Base-by-base conservation (phyloP, 2,888 invertebrate genomes). In the Zygaena filipendulae region DNA sequence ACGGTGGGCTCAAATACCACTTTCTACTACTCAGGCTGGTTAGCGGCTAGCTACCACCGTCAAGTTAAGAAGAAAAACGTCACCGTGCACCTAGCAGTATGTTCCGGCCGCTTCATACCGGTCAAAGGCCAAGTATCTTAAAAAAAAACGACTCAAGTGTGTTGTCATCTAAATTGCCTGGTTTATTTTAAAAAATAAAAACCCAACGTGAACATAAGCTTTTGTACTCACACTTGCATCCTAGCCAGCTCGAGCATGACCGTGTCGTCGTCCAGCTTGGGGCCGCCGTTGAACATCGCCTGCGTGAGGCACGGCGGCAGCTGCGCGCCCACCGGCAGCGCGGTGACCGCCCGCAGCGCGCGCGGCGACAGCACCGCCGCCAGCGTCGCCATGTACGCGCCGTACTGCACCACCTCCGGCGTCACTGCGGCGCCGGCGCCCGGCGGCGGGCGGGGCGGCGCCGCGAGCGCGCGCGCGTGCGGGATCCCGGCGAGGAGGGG, bases 221-320 rank as follows among this genome's bases (percentile, higher is more conserved):
- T 16, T 8, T 23, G 39, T 39, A 86, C 90, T 88, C 72, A 95
- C 94, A 95, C 91, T 81, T 96, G 95, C 53, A 93, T 93, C 63
- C 87, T 89, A 42, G 95, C 88, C 43, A 89, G 86, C 69, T 91
- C 92, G 7, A 94, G 72, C 35, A 88, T 87, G 3, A 56, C 59
- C 30, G 83, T 82, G 45, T 88, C 87, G 6, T 82, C 13, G 82
- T 53, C 11, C 82, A 84, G 47, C 79, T 83, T 4, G 79, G 66
- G 11, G 72, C 50, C 2, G 60, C 84, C 88, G 61, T 83, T 87
- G 69, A 84, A 88, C 62, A 81, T 87, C 20, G 74, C 68, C 55
- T 70, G 74, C 23, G 71, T 70, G n/a, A 74, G 51, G 19, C 61
- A 66, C 0, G 70, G 59, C 34, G 61, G 59, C 32, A 66, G 52